These are phyloP conservation scores for Nephila pilipes DNA, from an alignment of 1,140 invertebrate species.

Conservation along the genomic window DNA sequence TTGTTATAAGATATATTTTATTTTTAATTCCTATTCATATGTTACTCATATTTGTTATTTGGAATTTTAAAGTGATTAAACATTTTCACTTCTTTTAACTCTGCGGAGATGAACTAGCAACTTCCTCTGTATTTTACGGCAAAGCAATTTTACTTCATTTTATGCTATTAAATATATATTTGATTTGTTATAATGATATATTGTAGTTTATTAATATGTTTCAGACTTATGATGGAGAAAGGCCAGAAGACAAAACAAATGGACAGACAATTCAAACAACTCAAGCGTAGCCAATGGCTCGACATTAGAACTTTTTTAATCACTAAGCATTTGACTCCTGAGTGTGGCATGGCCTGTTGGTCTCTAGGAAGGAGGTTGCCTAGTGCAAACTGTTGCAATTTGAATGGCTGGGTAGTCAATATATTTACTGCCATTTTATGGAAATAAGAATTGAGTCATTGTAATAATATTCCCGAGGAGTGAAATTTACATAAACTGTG, in stretches of 20 bases:
- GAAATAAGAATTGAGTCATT: background rate
- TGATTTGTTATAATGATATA: conserved; percentile 20
- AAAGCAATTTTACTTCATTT: too few species aligned
- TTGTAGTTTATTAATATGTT: conserved; percentile 58
- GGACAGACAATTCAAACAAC: conserved; percentile 75
- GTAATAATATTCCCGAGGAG: background rate
- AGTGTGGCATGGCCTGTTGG: background rate
- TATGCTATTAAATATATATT: background rate
- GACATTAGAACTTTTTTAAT: conserved; percentile 9
- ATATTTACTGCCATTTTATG: conserved; percentile 16
- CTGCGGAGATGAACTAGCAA: too few species aligned
- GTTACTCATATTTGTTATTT: too few species aligned
- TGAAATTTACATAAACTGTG: conserved; percentile 8
- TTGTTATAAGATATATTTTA: too few species aligned
- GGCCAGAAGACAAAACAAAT: conserved; percentile 75
- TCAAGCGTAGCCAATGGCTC: conserved; percentile 69
- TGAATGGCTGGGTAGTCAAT: background rate
- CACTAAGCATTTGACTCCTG: background rate
- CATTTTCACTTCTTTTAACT: too few species aligned
- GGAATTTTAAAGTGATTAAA: too few species aligned
- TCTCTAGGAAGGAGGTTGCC: background rate
- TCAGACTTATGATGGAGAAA: conserved; percentile 78
- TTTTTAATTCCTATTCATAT: too few species aligned
- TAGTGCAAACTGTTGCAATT: background rate
- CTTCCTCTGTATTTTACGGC: too few species aligned